Percentiles rank a stretch among this genome's conserved stretches.
These are phyloP conservation scores for Galerucella calmariensis DNA, from an alignment of 2,888 invertebrate species.

Conservation along the genomic window DNA sequence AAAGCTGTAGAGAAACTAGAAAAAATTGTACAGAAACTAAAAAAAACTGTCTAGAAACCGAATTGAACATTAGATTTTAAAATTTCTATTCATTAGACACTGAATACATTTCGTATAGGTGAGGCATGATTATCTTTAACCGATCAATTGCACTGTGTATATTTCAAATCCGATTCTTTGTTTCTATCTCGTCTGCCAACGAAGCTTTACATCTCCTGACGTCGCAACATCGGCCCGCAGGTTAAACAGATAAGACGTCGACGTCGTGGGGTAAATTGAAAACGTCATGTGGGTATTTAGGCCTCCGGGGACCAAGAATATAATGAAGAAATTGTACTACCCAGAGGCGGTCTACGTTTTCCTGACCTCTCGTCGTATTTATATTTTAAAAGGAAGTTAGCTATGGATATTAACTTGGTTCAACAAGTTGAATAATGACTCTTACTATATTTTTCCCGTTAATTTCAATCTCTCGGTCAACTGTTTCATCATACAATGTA, in stretches of 20 bases:
- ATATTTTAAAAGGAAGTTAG: not conserved
- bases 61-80: too few species aligned
- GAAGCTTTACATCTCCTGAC: conserved; percentile 9
- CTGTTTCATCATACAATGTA: too few species aligned
- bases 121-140: not conserved
- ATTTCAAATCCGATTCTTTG: conserved; percentile 16
- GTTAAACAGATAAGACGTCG: conserved; percentile 43
- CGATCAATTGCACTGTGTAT: not conserved
- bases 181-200: conserved; percentile 15
- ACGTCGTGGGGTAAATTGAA: conserved; percentile 41
- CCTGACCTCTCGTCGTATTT: conserved; percentile 11
- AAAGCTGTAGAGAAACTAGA: too few species aligned
- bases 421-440: too few species aligned
- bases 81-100: too few species aligned
- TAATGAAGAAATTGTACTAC: conserved; percentile 42
- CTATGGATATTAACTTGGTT: too few species aligned
- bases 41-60: too few species aligned
- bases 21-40: too few species aligned
- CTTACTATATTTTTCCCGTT: too few species aligned
- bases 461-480: too few species aligned
- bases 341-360: conserved; percentile 25
- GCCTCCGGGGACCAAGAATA: conserved; percentile 38
- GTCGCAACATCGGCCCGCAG: conserved; percentile 24
- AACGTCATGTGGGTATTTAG: conserved; percentile 45
- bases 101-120: too few species aligned